A percentile compares a stretch with the other conserved stretches of the same genome.
Conservation (phyloP, 2,113 vertebrate genomes). For the Chaetops frenatus region DNA sequence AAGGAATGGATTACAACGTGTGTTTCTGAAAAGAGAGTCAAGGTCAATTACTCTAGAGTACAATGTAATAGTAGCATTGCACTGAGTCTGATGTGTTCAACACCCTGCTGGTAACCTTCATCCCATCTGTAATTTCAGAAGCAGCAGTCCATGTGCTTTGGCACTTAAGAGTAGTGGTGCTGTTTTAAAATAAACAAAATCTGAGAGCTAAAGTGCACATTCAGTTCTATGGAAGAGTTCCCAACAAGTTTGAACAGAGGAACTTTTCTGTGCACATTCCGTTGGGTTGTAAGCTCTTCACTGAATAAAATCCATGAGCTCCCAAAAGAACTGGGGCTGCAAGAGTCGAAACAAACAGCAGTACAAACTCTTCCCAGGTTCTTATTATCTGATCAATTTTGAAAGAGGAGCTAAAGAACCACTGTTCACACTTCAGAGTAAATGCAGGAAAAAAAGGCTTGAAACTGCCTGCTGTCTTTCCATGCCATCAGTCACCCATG, state of each 20-base stretch:
- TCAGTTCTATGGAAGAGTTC: not conserved
- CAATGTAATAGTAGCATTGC: not conserved
- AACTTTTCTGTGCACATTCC: not conserved
- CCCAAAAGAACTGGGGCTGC: not conserved
- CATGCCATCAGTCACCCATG: not conserved
- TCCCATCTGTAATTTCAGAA: not conserved
- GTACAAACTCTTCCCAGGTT: rapidly evolving
- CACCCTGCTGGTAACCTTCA: not conserved
- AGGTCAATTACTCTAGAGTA: not conserved
- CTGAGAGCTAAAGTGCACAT: not conserved
- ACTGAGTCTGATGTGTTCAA: not conserved
- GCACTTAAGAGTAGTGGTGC: not conserved
- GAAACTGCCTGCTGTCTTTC: not conserved
- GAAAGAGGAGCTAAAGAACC: not conserved
- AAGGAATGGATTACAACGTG: not conserved
- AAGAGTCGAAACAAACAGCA: not conserved
- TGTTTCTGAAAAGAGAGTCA: not conserved
- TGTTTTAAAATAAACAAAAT: not conserved
- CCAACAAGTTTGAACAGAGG: not conserved
- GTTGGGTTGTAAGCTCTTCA: not conserved
- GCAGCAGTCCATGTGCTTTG: not conserved
- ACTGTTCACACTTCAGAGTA: not conserved
- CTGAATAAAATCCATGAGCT: not conserved
- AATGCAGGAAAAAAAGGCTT: not conserved
- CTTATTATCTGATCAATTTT: not conserved